A percentile compares a stretch with the other conserved stretches of the same genome.
phyloP scores from a whole-genome alignment of 2,888 invertebrate species.

The Flabesymbios commensalis region DNA sequence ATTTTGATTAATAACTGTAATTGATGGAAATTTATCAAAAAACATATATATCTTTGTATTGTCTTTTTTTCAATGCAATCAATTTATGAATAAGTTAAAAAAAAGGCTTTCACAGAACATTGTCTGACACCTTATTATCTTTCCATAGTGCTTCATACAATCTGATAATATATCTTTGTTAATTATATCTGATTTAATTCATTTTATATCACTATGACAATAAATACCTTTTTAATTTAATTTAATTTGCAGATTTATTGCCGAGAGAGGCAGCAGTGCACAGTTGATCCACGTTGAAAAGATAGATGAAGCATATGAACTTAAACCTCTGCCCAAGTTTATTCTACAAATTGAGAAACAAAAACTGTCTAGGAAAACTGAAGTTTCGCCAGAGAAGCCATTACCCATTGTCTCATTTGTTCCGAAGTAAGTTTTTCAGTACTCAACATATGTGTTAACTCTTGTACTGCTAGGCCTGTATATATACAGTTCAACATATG shows the following conservation, averaged over 20 bases:
- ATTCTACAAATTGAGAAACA: conserved; percentile 25
- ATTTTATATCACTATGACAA: not conserved
- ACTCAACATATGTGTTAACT: not conserved
- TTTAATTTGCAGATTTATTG: conserved; percentile 57
- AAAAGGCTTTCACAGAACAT: too few species aligned
- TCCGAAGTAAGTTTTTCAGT: conserved; percentile 38
- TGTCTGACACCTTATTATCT: too few species aligned
- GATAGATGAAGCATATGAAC: conserved; percentile 60
- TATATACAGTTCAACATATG: too few species aligned
- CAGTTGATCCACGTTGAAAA: conserved; percentile 62
- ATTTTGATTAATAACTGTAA: too few species aligned
- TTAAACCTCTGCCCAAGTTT: conserved; percentile 40
- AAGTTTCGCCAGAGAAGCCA: conserved; percentile 29
- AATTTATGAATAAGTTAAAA: too few species aligned
- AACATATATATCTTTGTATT: too few species aligned
- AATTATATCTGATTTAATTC: not conserved
- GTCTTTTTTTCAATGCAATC: too few species aligned
- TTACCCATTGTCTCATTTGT: conserved; percentile 37
- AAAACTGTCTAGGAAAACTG: too few species aligned
- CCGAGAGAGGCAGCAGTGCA: conserved; percentile 59
- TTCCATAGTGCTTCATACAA: not conserved
- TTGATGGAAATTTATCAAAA: too few species aligned
- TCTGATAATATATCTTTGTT: not conserved
- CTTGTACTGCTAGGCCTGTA: not conserved
- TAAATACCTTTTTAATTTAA: too few species aligned